These are phyloP conservation scores for Bimastos eiseni DNA, from an alignment of 2,888 invertebrate genomes.

Conservation along the genomic window DNA sequence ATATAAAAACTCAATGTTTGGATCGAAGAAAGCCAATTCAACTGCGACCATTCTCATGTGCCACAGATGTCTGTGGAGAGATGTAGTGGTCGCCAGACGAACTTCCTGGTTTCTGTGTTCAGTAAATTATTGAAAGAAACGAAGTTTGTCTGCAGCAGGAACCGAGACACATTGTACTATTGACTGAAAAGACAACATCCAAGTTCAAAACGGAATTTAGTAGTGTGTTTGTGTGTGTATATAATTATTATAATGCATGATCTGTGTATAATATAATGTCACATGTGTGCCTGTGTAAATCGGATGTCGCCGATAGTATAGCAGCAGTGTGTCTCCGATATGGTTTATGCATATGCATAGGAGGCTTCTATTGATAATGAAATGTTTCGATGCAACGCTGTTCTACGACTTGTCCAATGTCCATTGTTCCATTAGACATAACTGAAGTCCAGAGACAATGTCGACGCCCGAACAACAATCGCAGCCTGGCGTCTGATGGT, in stretches of 20 bases:
- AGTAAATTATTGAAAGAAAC: no score
- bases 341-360: neutral
- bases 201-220: no score
- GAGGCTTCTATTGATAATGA: neutral
- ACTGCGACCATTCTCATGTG: no score
- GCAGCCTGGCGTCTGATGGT: neutral
- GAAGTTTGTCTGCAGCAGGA: no score
- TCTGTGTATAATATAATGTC: neutral
- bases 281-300: neutral
- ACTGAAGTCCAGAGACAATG: slow-evolving; percentile 1
- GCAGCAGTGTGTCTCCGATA: neutral
- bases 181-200: no score
- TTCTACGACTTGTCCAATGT: neutral
- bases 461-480: neutral
- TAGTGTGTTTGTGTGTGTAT: no score
- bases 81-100: no score
- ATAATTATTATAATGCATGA: neutral
- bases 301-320: neutral
- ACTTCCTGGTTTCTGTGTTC: no score
- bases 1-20: no score
- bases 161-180: no score
- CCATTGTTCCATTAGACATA: neutral
- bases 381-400: neutral
- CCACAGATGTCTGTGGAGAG: no score
- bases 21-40: no score